These are phyloP conservation scores for Puntigrus tetrazona DNA, from an alignment of 2,113 vertebrate genomes.

Conservation along the genomic window DNA sequence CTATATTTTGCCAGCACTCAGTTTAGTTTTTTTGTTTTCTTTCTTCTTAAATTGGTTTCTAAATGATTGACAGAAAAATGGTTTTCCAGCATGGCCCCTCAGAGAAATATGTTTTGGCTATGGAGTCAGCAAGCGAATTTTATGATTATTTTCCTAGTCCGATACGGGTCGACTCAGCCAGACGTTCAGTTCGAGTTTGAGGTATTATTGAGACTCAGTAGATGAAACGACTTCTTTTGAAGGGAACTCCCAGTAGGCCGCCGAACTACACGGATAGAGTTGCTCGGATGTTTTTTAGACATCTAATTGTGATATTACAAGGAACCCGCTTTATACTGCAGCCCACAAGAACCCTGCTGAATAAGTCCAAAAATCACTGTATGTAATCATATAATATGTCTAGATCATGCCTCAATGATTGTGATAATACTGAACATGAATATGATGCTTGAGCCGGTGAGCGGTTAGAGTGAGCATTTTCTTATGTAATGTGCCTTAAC, in stretches of 20 bases:
- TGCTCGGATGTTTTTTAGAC: slow-evolving; percentile 2
- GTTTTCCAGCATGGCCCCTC: neutral
- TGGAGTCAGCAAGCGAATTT: neutral
- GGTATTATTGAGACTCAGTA: slow-evolving; percentile 16
- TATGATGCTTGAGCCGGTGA: neutral
- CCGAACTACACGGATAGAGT: neutral
- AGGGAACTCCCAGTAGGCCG: neutral
- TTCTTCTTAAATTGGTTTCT: neutral
- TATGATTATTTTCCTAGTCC: slow-evolving; percentile 36
- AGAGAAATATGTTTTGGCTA: slow-evolving; percentile 23
- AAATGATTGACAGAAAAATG: slow-evolving; percentile 18
- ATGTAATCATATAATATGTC: neutral
- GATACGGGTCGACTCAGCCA: neutral
- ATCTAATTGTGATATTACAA: slow-evolving; percentile 14
- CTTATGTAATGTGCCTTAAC: neutral
- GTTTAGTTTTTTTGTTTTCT: neutral
- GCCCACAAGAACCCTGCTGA: neutral
- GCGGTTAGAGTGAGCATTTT: neutral
- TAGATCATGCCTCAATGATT: slow-evolving; percentile 2
- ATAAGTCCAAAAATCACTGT: neutral
- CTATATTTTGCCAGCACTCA: neutral
- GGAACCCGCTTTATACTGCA: neutral
- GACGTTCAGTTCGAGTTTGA: slow-evolving; percentile 13
- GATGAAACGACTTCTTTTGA: slow-evolving; percentile 5
- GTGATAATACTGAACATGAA: neutral